Conservation (phyloP, 2,797 vertebrate genomes). For the Danio choprae region DNA sequence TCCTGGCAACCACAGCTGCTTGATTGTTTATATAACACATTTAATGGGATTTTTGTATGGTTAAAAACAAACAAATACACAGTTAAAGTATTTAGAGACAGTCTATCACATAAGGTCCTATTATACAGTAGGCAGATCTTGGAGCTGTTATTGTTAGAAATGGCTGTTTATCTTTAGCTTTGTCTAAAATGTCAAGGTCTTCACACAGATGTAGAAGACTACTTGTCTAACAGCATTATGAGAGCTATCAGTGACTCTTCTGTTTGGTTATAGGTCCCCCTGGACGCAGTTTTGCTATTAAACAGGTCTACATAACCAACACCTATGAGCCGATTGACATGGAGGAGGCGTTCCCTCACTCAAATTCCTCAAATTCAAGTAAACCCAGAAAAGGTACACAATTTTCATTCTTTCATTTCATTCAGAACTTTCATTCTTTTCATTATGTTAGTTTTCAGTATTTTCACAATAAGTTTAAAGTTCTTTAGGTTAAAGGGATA, state of each 20-base stretch:
- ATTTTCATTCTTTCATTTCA: neutral
- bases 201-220: too few species aligned
- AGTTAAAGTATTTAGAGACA: too few species aligned
- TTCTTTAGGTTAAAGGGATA: too few species aligned
- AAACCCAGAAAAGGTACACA: neutral
- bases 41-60: too few species aligned
- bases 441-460: too few species aligned
- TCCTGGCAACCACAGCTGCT: too few species aligned
- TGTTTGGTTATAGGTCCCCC: neutral
- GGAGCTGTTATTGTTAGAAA: neutral
- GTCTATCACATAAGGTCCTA: neutral
- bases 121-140: neutral
- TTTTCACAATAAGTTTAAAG: too few species aligned
- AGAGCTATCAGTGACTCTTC: neutral
- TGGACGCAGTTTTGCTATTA: slow-evolving; percentile 15
- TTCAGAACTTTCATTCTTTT: too few species aligned
- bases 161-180: neutral
- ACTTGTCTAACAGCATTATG: neutral
- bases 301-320: neutral
- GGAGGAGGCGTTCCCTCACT: neutral
- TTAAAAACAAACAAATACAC: too few species aligned
- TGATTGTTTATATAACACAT: too few species aligned
- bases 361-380: neutral
- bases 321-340: slow-evolving; percentile 11
- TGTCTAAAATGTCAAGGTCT: neutral